Evolutionary conservation across 2,797 vertebrate genomes (phyloP), one percentile per base, ranked within the genome.

Genomic region (Silurus lanzhouensis): DNA sequence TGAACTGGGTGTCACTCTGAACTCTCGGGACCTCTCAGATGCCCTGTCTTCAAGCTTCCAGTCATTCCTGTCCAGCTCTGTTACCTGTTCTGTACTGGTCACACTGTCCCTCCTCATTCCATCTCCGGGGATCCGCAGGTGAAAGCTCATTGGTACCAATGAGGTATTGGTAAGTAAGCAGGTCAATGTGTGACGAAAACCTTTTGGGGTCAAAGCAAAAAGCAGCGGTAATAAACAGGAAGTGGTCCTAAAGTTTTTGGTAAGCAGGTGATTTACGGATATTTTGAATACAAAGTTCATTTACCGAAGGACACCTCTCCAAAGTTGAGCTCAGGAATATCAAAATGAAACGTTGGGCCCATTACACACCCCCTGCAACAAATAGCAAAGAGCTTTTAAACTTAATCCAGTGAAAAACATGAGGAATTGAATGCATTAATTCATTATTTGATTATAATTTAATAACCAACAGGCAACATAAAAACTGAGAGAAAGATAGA

Each of bases 301-400:
- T 95, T 91, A 98, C 97, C 97, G 77, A 95, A 98, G 78, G 95
- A 94, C 87, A 99, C 91, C 1, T 97, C 94, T 5, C 96, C 96
- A 22, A 97, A 98, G 90, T 89, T 67, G 17, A 98, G 93, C 82
- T 95, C 90, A 1, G 94, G 93, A 20, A 97, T 90, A 2, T 89
- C 85, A 58, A 98, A 98, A 88, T 96, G 93, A 85, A 97, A 97
- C 0, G 96, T 97, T 0, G 96, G 97, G 80, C 94, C 94, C 1
- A 95, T 95, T 89, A 98, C 95, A 63, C 94, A 94, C 87, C 97
- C 97, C 88, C 97, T 98, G 92, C 1, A 66, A 85, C 8, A 83
- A 81, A 90, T 48, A 76, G 84, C 64, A 63, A 83, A 74, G 72
- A 77, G 66, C 27, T 44, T 74, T 78, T 78, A 52, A 85, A 84